Evolutionary conservation across 2,888 invertebrate species (phyloP), one percentile per base, ranked within the genome.

Genomic region (Ormyrus rosae): DNA sequence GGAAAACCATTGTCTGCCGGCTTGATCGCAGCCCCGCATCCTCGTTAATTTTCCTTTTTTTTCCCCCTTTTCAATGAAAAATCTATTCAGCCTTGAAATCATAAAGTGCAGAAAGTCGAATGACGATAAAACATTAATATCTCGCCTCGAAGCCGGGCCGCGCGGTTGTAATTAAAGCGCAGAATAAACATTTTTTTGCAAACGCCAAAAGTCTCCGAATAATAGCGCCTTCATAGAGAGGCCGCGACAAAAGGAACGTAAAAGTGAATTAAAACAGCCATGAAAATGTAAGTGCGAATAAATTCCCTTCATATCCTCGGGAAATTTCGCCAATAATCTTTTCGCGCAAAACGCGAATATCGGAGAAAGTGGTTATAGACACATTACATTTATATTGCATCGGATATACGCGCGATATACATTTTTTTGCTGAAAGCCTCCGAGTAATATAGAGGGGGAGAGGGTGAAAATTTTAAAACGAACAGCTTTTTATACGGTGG

Each of bases 301-400:
- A 65, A 73, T 73, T 65, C 19, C 64, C 56, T 11, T 75, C 58
- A 13, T 60, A 75, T 60, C 50, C 50, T 50, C 60, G 5, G 53
- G 19, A 68, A 53, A 68, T n/a, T 67, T 70, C 13, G 50, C 75
- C 75, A 75, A 67, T 60, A 74, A 58, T 74, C 67, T 60, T 60
- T 53, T 11, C 60, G 34, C 9, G 51, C 34, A 64, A 50, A n/a
- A 6, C 13, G 60, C 34, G 56, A 56, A 69, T 76, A 63, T 68
- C 45, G 69, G 34, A 65, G 34, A 67, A 65, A 58, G 19, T 45
- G 48, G 45, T 76, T 69, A 46, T 55, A 50, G 69, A 61, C 63
- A n/a, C 53, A 69, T 61, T 61, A 76, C 60, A 61, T 55, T 76
- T 75, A 60, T 68, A 68, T 60, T 68, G 67, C 51, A 60, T 34